These are phyloP conservation scores for Drosophila peninsularis DNA, from an alignment of 2,888 invertebrate genomes.

Conservation along the genomic window DNA sequence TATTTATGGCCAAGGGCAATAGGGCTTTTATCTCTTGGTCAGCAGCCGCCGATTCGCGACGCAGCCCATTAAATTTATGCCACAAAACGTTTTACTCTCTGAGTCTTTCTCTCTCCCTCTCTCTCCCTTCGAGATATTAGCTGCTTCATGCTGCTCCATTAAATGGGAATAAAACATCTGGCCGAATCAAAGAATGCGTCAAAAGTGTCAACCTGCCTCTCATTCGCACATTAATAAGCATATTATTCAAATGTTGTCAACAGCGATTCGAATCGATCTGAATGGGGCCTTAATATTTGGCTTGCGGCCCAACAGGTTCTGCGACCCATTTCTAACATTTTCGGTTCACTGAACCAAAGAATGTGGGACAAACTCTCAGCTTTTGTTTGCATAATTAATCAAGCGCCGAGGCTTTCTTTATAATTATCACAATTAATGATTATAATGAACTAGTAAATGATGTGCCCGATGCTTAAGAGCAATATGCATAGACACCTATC, in stretches of 20 bases:
- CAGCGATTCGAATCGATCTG: constrained; percentile 24
- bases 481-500: background rate
- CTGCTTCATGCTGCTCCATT: constrained; percentile 52
- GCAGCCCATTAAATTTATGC: constrained; percentile 59
- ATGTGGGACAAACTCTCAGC: constrained; percentile 54
- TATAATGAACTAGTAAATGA: constrained; percentile 32
- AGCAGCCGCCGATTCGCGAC: constrained; percentile 37
- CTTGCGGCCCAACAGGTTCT: constrained; percentile 60
- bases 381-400: constrained; percentile 69
- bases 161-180: constrained; percentile 48
- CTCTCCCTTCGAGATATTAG: constrained; percentile 49
- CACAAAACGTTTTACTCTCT: constrained; percentile 39
- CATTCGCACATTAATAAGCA: constrained; percentile 74
- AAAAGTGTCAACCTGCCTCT: constrained; percentile 61
- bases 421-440: constrained; percentile 33
- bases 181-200: constrained; percentile 52
- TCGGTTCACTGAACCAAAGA: constrained; percentile 69
- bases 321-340: constrained; percentile 63
- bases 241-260: constrained; percentile 65
- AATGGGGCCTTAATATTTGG: constrained; percentile 6
- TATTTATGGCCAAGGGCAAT: constrained; percentile 57
- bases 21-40: constrained; percentile 60
- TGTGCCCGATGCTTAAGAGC: background rate
- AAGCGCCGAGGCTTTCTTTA: background rate
- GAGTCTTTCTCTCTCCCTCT: constrained; percentile 7